A percentile compares a stretch with the other conserved stretches of the same genome.
Evolutionary conservation across 2,797 vertebrate genomes (phyloP).

Genomic region (Fringilla coelebs): DNA sequence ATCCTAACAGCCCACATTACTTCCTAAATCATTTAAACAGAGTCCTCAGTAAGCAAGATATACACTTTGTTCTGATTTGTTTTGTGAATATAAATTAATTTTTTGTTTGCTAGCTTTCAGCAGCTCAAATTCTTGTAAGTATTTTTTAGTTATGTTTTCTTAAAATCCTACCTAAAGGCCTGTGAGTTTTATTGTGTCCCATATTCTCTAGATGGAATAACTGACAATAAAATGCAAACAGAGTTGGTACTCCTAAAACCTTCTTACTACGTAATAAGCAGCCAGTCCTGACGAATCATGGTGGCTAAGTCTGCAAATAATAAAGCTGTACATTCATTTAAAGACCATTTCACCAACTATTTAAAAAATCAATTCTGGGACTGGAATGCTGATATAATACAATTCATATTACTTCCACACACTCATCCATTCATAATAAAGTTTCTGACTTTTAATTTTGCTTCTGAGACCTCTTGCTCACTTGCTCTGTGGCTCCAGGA

Average conservation of each 20-base stretch:
- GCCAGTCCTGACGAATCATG: background rate
- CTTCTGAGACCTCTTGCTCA: conserved; percentile 49
- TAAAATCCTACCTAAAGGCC: background rate
- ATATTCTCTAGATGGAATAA: conserved; percentile 23
- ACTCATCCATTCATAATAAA: conserved; percentile 55
- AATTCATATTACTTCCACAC: conserved; percentile 61
- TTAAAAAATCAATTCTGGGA: conserved; percentile 28
- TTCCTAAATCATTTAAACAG: background rate
- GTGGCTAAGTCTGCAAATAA: background rate
- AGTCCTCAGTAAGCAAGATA: background rate
- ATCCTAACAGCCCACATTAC: background rate
- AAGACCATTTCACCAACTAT: conserved; percentile 13
- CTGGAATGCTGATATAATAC: conserved; percentile 51
- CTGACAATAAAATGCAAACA: conserved; percentile 38
- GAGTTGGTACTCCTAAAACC: conserved; percentile 47
- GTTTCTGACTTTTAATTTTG: conserved; percentile 44
- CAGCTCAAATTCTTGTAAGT: background rate
- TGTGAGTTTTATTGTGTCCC: background rate
- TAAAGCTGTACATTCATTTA: conserved; percentile 12
- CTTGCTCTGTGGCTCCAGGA: conserved; percentile 20
- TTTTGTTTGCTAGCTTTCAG: background rate
- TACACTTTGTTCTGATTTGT: background rate
- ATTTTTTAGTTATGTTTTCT: conserved; percentile 39
- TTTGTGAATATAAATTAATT: background rate
- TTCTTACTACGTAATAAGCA: conserved; percentile 46